These are phyloP conservation scores for Zoanthus gigantus DNA, from an alignment of 92 coral and sea anemone species.

Conservation along the genomic window DNA sequence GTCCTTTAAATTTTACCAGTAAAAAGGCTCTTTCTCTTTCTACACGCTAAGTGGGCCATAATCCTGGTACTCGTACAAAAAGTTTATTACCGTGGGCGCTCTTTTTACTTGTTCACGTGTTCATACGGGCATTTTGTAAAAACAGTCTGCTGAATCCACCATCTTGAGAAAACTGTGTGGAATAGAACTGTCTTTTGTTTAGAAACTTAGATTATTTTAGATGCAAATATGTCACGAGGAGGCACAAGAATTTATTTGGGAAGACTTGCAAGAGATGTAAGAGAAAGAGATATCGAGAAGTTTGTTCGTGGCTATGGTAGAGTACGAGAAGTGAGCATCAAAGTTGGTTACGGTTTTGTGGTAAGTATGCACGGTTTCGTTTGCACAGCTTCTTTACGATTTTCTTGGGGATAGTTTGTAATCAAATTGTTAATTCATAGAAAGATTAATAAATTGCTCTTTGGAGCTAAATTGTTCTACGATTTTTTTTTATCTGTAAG, in stretches of 20 bases:
- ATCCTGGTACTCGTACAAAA: neutral
- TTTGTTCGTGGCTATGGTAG: slow-evolving; percentile 94
- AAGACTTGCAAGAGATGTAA: slow-evolving; percentile 85
- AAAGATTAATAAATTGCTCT: neutral
- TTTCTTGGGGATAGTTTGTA: too few species aligned
- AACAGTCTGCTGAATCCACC: slow-evolving; percentile 13
- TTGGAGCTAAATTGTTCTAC: neutral
- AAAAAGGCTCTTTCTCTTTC: too few species aligned
- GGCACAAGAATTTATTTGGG: slow-evolving; percentile 97
- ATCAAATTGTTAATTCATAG: too few species aligned
- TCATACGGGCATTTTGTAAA: slow-evolving; percentile 72
- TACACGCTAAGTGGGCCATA: neutral
- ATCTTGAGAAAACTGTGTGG: slow-evolving; percentile 7
- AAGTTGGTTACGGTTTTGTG: slow-evolving; percentile 99
- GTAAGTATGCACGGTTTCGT: slow-evolving; percentile 57
- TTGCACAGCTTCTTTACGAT: neutral
- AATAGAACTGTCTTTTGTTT: neutral
- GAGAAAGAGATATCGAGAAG: slow-evolving; percentile 95
- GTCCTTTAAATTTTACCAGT: neutral
- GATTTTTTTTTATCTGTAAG: neutral
- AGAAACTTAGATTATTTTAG: neutral
- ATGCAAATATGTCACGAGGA: slow-evolving; percentile 85
- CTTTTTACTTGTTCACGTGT: slow-evolving; percentile 34
- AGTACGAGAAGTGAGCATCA: slow-evolving; percentile 92
- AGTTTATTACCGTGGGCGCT: neutral